phyloP scores from a whole-genome alignment of 2,113 vertebrate species.

The Jaculus jaculus region DNA sequence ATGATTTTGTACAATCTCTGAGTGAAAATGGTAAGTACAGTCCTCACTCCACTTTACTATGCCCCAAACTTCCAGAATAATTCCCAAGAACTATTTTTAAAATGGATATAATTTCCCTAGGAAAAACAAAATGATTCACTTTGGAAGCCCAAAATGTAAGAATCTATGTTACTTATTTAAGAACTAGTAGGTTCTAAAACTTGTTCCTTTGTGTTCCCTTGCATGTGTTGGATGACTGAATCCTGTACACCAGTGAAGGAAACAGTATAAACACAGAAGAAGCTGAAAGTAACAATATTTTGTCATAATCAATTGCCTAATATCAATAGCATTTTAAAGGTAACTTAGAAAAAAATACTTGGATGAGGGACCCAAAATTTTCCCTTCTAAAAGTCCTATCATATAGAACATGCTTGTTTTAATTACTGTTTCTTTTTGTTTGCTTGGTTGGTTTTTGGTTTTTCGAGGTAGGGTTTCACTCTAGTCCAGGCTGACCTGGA shows the following conservation, averaged over 20 bases:
- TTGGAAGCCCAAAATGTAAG: background rate
- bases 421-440: slow-evolving; percentile 1
- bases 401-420: background rate
- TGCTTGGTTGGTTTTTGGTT: no score
- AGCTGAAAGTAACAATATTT: slow-evolving; percentile 28
- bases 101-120: background rate
- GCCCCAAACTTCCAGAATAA: background rate
- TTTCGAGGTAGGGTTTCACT: no score
- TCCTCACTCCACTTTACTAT: background rate
- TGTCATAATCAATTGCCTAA: background rate
- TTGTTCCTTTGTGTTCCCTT: background rate
- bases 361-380: background rate
- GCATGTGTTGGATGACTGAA: background rate
- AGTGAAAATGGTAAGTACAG: slow-evolving; percentile 44
- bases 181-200: background rate
- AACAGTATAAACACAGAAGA: background rate
- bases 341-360: slow-evolving; percentile 29
- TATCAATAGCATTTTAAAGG: slow-evolving; percentile 27
- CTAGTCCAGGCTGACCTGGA: no score
- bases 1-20: background rate
- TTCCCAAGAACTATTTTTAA: background rate
- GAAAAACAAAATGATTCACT: slow-evolving; percentile 7
- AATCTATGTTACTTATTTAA: slow-evolving; percentile 34
- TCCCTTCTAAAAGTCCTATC: slow-evolving; percentile 1
- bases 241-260: background rate